Conservation (phyloP, 2,797 vertebrate genomes). For the Epinephelus coioides region DNA sequence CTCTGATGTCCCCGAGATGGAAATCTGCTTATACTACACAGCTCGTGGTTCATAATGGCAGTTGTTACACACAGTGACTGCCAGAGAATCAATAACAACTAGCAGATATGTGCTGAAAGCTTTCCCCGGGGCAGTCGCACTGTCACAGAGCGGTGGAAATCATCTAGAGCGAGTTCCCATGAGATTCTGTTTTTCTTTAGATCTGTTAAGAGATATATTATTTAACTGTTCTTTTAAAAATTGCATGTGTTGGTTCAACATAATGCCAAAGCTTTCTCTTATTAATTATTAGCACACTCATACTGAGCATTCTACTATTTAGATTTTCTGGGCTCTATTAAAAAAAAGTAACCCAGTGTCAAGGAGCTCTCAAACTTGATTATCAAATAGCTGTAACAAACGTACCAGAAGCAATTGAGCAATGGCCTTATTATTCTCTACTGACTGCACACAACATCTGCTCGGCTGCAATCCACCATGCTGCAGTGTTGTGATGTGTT, state of each 20-base stretch:
- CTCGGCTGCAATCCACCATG: not conserved
- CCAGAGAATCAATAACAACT: conserved; percentile 68
- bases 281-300: not conserved
- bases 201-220: not conserved
- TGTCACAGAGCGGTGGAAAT: conserved; percentile 13
- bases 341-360: not conserved
- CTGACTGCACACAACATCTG: conserved; percentile 27
- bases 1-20: conserved; percentile 37
- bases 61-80: conserved; percentile 44
- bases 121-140: conserved; percentile 33
- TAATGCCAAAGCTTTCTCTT: not conserved
- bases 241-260: not conserved
- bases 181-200: not conserved
- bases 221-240: not conserved
- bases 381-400: not conserved
- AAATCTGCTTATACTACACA: conserved; percentile 51
- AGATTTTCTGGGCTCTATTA: not conserved
- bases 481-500: conserved; percentile 1
- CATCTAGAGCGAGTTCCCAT: not conserved
- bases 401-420: not conserved
- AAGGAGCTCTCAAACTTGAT: not conserved
- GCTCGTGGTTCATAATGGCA: conserved; percentile 56
- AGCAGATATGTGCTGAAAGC: conserved; percentile 36
- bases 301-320: not conserved
- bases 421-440: not conserved